Evolutionary conservation across 2,888 invertebrate genomes (phyloP).

Genomic region (Taphrorychus bicolor): DNA sequence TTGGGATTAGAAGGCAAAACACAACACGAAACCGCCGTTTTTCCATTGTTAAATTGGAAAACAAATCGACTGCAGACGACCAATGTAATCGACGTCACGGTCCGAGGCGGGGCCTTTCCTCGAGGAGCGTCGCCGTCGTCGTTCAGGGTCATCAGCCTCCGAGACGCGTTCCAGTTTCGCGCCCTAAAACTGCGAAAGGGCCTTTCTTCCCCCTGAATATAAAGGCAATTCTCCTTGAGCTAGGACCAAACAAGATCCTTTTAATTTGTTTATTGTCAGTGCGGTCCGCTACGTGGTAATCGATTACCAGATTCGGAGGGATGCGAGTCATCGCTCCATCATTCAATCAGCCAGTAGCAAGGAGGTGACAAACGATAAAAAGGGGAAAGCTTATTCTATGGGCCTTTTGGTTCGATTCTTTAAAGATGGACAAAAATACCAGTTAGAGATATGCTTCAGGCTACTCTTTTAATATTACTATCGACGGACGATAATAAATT

Average conservation of each 20-base stretch:
- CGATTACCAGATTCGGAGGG: too few species aligned
- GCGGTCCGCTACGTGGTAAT: too few species aligned
- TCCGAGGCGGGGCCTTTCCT: conserved; percentile 19
- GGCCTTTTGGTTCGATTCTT: too few species aligned
- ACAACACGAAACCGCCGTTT: neutral
- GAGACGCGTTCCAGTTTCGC: conserved; percentile 21
- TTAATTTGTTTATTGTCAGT: neutral
- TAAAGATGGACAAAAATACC: too few species aligned
- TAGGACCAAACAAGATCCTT: conserved; percentile 11
- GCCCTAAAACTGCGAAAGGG: conserved; percentile 23
- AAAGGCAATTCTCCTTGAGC: conserved; percentile 15
- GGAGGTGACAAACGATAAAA: too few species aligned
- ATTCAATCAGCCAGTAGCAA: too few species aligned
- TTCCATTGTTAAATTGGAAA: neutral
- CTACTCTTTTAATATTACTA: too few species aligned
- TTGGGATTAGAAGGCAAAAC: neutral
- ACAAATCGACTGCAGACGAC: conserved; percentile 1
- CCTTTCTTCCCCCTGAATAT: conserved; percentile 6
- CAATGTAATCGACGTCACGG: conserved; percentile 3
- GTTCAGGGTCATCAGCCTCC: conserved; percentile 35
- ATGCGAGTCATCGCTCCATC: too few species aligned
- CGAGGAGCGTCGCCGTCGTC: conserved; percentile 17
- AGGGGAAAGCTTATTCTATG: too few species aligned
- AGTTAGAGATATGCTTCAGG: too few species aligned
- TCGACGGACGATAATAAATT: too few species aligned